Evolutionary conservation across 2,888 invertebrate species (phyloP).

Genomic region (Kuschelorhynchus macadamiae): DNA sequence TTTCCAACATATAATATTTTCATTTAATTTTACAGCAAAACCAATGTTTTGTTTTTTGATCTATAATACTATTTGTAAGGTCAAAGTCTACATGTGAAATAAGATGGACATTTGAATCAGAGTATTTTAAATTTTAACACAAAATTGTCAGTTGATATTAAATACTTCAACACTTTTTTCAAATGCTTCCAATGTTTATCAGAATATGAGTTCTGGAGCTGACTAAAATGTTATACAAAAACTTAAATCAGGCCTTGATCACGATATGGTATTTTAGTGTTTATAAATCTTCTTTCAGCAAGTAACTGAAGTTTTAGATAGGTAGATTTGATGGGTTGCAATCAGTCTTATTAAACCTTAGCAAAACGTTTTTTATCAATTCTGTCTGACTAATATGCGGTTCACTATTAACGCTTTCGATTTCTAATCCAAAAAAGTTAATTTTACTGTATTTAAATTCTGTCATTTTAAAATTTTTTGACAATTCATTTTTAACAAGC

Average conservation of each 20-base stretch:
- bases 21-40: too few relatives aligned
- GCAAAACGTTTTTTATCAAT: slow-evolving; percentile 47
- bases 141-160: too few relatives aligned
- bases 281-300: neutral
- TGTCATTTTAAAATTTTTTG: slow-evolving; percentile 41
- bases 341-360: slow-evolving; percentile 46
- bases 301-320: slow-evolving; percentile 41
- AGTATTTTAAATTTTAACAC: too few relatives aligned
- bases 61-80: too few relatives aligned
- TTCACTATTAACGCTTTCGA: slow-evolving; percentile 25
- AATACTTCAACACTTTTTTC: slow-evolving; percentile 34
- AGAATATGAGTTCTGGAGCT: slow-evolving; percentile 49
- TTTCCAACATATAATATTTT: too few relatives aligned
- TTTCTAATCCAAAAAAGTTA: slow-evolving; percentile 25
- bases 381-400: slow-evolving; percentile 45
- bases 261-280: slow-evolving; percentile 38
- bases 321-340: slow-evolving; percentile 39
- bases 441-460: slow-evolving; percentile 38
- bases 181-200: slow-evolving; percentile 30
- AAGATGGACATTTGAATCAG: neutral
- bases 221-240: slow-evolving; percentile 45
- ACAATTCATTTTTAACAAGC: too few relatives aligned
- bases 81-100: neutral
- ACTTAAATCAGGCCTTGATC: slow-evolving; percentile 46
- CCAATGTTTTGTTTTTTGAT: too few relatives aligned